Base-by-base conservation (phyloP, 1,140 invertebrate genomes). In the Drosophila willistoni region DNA sequence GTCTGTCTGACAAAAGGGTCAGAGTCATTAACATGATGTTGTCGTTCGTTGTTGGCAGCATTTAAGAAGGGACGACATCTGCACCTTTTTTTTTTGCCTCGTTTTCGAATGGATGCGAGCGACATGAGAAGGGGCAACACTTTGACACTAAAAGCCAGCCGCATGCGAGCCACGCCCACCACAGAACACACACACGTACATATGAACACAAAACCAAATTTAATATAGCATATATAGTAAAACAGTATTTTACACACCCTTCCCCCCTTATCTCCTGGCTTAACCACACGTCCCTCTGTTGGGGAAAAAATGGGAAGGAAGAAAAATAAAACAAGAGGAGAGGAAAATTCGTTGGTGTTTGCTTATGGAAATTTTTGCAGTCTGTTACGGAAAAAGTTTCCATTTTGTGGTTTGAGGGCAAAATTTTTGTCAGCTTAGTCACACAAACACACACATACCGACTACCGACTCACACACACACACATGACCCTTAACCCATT, bases 11-110 rank as follows among this genome's bases (percentile, higher is more conserved):
- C 44, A 51, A 72, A 85, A 74, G 82, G 82, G 82, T 87, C 82
- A 86, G 82, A 86, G 82, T 86, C 82, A 86, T 86, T 86, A 86
- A 86, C 82, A 86, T 86, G 83, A 72, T 86, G 82, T 85, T 82
- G 82, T 87, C 75, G 76, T 75, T 82, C 7, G 44, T 51, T 51
- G 44, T 51, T 79, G 68, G 60, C 72, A 87, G 79, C 82, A 87
- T 77, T 87, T 79, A 82, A 51, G 44, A 51, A 51, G 44, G 75
- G 72, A 74, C 79, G 79, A 86, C 82, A 86, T 86, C 82, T 86
- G 82, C 79, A 86, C 83, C 82, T 87, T 87, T 87, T 71, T 76
- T 60, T 65, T 60, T 68, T 42, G 51, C 56, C 42, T 47, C 33
- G 74, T 75, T 51, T 75, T 51, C n/a, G 71, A 34, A 64, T 64